Evolutionary conservation across 2,113 vertebrate species (phyloP).

Genomic region (Scolopax mira): DNA sequence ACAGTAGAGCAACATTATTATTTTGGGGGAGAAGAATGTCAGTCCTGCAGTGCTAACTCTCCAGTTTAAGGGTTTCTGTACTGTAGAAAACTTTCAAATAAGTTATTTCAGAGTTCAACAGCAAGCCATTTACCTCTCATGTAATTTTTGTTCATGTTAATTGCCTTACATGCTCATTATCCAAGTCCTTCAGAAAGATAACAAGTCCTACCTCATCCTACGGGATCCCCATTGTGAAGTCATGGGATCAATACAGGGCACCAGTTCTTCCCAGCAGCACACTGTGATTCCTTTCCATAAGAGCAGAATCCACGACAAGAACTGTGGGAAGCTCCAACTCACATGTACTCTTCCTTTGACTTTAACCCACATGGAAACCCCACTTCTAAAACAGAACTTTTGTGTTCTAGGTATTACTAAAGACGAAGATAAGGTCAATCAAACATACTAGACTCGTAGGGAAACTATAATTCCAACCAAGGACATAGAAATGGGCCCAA

Average conservation of each 20-base stretch:
- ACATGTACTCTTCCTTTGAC: not conserved
- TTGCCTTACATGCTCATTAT: slow-evolving; percentile 10
- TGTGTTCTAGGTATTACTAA: not conserved
- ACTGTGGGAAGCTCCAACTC: not conserved
- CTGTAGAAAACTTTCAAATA: slow-evolving; percentile 46
- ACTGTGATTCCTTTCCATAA: not conserved
- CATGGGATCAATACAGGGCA: not conserved
- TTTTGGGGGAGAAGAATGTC: slow-evolving; percentile 7
- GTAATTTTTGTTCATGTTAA: not conserved
- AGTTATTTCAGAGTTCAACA: slow-evolving; percentile 26
- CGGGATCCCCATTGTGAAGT: not conserved
- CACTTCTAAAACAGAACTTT: not conserved
- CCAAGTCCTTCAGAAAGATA: not conserved
- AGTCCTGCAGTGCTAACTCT: slow-evolving; percentile 42
- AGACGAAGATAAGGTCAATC: not conserved
- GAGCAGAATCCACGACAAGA: not conserved
- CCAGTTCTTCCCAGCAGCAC: not conserved
- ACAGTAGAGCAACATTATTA: not conserved
- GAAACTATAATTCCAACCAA: not conserved
- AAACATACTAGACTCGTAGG: not conserved
- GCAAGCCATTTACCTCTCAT: slow-evolving; percentile 6
- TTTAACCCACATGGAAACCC: not conserved
- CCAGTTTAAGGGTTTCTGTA: slow-evolving; percentile 43
- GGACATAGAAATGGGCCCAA: not conserved
- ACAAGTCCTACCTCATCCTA: not conserved